A percentile compares a stretch with the other conserved stretches of the same genome.
Evolutionary conservation across 2,797 vertebrate species (phyloP).

Genomic region (Numenius phaeopus): DNA sequence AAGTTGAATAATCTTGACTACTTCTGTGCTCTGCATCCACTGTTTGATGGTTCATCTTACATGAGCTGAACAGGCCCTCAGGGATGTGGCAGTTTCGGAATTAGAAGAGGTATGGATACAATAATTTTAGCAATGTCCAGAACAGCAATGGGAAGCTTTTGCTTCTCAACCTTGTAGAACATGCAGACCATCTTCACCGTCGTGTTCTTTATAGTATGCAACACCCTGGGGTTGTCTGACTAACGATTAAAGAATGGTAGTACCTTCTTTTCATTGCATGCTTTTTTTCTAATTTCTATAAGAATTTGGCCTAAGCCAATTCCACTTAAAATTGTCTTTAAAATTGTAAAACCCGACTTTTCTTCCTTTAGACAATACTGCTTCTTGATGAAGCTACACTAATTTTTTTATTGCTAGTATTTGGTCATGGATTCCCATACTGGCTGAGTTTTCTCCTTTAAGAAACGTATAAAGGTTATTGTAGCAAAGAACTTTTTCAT

Average conservation of each 20-base stretch:
- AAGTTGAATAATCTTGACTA: neutral
- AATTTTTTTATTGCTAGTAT: neutral
- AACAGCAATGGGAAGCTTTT: neutral
- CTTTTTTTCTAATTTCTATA: neutral
- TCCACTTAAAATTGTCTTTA: neutral
- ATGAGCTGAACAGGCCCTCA: fast-evolving
- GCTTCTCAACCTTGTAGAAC: neutral
- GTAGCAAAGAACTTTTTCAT: neutral
- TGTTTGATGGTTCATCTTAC: neutral
- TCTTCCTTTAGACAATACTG: neutral
- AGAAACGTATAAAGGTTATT: neutral
- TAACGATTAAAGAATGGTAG: neutral
- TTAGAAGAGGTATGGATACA: neutral
- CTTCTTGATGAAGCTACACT: neutral
- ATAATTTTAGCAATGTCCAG: neutral
- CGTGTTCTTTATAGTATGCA: fast-evolving
- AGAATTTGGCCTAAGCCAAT: neutral
- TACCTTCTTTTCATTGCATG: neutral
- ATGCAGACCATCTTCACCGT: neutral
- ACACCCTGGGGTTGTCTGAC: neutral
- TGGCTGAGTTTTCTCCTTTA: neutral
- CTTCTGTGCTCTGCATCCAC: no score
- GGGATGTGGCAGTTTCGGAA: neutral
- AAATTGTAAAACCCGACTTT: neutral
- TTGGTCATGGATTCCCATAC: neutral